A percentile compares a stretch with the other conserved stretches of the same genome.
Conservation (phyloP, 1,140 invertebrate species). For the Drosophila hydei region DNA sequence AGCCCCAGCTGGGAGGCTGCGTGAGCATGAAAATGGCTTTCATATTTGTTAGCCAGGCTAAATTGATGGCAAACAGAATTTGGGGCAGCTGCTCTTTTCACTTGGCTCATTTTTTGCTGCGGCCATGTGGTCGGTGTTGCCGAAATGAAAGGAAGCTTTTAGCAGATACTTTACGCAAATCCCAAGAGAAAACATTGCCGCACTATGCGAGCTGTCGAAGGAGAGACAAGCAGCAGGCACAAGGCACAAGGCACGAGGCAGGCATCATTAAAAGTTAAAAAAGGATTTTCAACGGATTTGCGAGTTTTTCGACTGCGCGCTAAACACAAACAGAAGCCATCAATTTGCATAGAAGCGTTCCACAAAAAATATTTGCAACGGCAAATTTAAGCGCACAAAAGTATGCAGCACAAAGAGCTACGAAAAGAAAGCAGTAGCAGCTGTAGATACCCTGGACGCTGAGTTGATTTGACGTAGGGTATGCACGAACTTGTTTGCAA, state of each 20-base stretch:
- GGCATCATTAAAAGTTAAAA: constrained; percentile 80
- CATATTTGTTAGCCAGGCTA: constrained; percentile 49
- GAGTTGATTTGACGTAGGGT: neutral
- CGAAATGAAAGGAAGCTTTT: constrained; percentile 73
- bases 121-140: constrained; percentile 49
- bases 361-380: constrained; percentile 12
- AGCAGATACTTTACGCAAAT: constrained; percentile 81
- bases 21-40: constrained; percentile 27
- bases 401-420: constrained; percentile 4
- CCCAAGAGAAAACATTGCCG: constrained; percentile 76
- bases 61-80: constrained; percentile 67
- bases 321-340: constrained; percentile 43
- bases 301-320: constrained; percentile 58
- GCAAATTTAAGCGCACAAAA: constrained; percentile 20
- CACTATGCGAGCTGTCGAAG: constrained; percentile 48
- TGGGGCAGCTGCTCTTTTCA: constrained; percentile 23
- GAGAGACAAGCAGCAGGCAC: constrained; percentile 5
- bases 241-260: constrained; percentile 5
- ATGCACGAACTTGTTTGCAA: neutral
- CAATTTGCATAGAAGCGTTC: constrained; percentile 67
- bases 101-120: constrained; percentile 42
- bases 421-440: neutral
- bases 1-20: constrained; percentile 7
- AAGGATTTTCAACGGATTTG: constrained; percentile 81
- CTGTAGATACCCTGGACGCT: neutral